A percentile compares a stretch with the other conserved stretches of the same genome.
Evolutionary conservation across 1,140 invertebrate species (phyloP).

Genomic region (Drosophila pachea): DNA sequence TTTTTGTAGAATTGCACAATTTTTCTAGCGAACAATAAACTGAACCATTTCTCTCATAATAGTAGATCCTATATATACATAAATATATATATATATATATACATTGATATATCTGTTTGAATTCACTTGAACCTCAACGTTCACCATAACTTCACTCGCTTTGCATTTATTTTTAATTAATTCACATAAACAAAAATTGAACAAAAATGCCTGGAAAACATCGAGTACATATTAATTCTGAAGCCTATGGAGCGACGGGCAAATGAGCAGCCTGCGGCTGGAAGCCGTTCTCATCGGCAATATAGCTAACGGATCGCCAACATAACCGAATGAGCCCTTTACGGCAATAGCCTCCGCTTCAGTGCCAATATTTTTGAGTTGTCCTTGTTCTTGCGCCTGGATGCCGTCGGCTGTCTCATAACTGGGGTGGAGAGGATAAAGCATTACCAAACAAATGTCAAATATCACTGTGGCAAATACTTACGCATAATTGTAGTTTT

Average conservation of each 20-base stretch:
- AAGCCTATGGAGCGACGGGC: conserved; percentile 77
- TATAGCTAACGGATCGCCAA: conserved; percentile 82
- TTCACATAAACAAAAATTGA: conserved; percentile 6
- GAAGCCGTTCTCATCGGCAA: conserved; percentile 89
- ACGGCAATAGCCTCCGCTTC: conserved; percentile 79
- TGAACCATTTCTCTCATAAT: no score
- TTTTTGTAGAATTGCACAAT: no score
- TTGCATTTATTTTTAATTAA: conserved; percentile 10
- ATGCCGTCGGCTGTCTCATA: conserved; percentile 48
- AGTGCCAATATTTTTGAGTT: conserved; percentile 43
- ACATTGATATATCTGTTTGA: no score
- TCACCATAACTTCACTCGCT: no score
- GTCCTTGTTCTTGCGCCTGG: conserved; percentile 10
- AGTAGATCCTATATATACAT: no score
- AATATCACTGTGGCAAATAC: conserved; percentile 38
- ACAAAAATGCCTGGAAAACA: no score
- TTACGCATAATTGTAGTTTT: conserved; percentile 79
- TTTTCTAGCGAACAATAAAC: no score
- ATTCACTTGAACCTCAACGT: no score
- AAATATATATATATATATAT: no score
- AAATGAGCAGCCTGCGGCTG: conserved; percentile 85
- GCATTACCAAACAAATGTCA: background rate
- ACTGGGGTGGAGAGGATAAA: conserved; percentile 27
- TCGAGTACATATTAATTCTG: no score
- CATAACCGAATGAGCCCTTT: conserved; percentile 81